A percentile compares a stretch with the other conserved stretches of the same genome.
phyloP scores from a whole-genome alignment of 2,797 vertebrate species.

The Parauchenoglanis ngamensis region DNA sequence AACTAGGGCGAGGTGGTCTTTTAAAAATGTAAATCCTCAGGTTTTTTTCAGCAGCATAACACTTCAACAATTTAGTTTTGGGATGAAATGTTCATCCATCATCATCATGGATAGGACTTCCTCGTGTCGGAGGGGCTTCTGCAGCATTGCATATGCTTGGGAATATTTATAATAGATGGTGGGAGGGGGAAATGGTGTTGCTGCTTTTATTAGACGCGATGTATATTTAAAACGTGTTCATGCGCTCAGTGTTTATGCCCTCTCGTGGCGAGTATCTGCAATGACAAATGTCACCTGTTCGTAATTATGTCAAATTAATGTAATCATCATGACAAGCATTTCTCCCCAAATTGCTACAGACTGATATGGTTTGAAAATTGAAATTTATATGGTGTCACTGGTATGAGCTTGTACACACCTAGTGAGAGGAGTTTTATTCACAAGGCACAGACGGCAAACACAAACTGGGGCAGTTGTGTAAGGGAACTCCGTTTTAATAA shows the following conservation, averaged over 20 bases:
- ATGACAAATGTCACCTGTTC: background rate
- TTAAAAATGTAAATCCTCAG: background rate
- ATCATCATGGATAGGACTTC: background rate
- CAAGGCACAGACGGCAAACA: background rate
- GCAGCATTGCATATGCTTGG: background rate
- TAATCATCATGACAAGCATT: background rate
- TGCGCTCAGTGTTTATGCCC: slow-evolving; percentile 13
- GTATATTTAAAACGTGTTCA: background rate
- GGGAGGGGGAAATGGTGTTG: background rate
- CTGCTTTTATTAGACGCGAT: slow-evolving; percentile 28
- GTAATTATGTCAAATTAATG: background rate
- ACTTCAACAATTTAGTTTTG: background rate
- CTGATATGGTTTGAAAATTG: background rate
- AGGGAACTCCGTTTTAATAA: slow-evolving; percentile 48
- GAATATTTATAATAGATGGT: slow-evolving; percentile 13
- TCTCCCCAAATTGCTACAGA: background rate
- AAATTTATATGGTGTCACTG: background rate
- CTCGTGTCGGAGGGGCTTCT: background rate
- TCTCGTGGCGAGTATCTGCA: slow-evolving; percentile 23
- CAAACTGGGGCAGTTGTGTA: background rate
- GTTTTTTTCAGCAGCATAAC: background rate
- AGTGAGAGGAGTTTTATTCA: background rate
- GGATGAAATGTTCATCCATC: slow-evolving; percentile 21
- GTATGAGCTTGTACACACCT: background rate
- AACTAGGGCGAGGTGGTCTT: background rate